Evolutionary conservation across 2,888 invertebrate species (phyloP).

Genomic region (Cyclophora albipunctata): DNA sequence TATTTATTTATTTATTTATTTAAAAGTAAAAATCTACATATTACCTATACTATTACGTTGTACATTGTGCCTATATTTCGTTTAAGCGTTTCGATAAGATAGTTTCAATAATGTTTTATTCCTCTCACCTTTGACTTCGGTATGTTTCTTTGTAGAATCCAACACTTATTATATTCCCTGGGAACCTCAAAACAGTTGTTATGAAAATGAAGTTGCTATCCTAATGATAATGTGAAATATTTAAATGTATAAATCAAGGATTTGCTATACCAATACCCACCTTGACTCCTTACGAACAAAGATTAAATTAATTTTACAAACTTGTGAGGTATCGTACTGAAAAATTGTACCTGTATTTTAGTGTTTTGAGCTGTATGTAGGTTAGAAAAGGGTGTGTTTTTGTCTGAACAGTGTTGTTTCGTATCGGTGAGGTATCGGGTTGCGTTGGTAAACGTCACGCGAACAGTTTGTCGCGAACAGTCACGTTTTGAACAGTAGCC

Average conservation of each 20-base stretch:
- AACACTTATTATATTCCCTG: too few relatives aligned
- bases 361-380: slow-evolving; percentile 12
- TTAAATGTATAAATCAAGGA: slow-evolving; percentile 9
- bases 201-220: slow-evolving; percentile 6
- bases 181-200: background rate
- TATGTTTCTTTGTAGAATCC: too few relatives aligned
- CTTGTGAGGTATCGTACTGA: slow-evolving; percentile 6
- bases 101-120: too few relatives aligned
- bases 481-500: slow-evolving; percentile 67
- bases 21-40: too few relatives aligned
- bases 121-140: too few relatives aligned
- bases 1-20: too few relatives aligned
- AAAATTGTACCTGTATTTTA: slow-evolving; percentile 5
- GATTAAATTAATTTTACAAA: too few relatives aligned
- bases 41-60: too few relatives aligned
- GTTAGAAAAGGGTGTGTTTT: slow-evolving; percentile 24
- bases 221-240: slow-evolving; percentile 4
- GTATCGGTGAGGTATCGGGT: slow-evolving; percentile 56
- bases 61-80: too few relatives aligned
- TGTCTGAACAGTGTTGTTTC: slow-evolving; percentile 14
- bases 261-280: background rate
- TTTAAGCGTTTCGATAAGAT: too few relatives aligned
- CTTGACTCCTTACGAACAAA: too few relatives aligned
- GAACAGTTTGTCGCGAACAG: slow-evolving; percentile 62
- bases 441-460: slow-evolving; percentile 59